Base-by-base conservation (phyloP, 2,113 vertebrate genomes). In the Chelonoidis abingdonii region DNA sequence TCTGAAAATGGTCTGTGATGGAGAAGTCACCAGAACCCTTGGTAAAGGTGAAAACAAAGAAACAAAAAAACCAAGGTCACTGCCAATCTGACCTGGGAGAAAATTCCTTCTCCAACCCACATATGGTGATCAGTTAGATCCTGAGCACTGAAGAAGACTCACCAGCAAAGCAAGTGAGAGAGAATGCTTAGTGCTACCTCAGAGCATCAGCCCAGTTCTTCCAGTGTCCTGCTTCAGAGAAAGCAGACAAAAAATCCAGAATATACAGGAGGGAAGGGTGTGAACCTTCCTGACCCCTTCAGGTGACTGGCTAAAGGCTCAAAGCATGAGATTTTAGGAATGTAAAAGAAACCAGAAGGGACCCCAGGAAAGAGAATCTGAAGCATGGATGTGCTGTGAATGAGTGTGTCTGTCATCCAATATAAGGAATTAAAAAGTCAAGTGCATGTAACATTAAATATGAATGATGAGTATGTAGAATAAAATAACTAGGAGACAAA, bases 391-490 rank as follows among this genome's bases (percentile, higher is more conserved):
- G 89, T 80, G 94, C 94, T 95, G 89, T 88, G 93, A 94, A 91
- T 89, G 94, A 93, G 41, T 90, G 96, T 87, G 86, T 93, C 91
- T 95, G 95, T 96, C 89, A 95, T 94, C 92, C 96, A 95, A 86
- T 95, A 96, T 53, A 95, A 41, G 57, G 95, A 96, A 97, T 97
- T 97, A 97, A 96, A 97, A 97, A 96, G 92, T 97, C 93, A 97
- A 96, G 97, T 92, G 92, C 93, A 93, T 94, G 89, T 90, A 93
- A 90, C 95, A 94, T 97, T 97, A 97, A 97, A 97, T 93, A 97
- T 95, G 96, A 98, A 97, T 96, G 94, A 96, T 95, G 82, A 96
- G 92, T 96, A 95, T 5, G 62, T 97, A 94, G 94, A 97, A 97
- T 97, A 95, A 97, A 97, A 92, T 94, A 94, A 96, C 90, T 89